Evolutionary conservation across 2,797 vertebrate genomes (phyloP).

Genomic region (Siniperca scherzeri): DNA sequence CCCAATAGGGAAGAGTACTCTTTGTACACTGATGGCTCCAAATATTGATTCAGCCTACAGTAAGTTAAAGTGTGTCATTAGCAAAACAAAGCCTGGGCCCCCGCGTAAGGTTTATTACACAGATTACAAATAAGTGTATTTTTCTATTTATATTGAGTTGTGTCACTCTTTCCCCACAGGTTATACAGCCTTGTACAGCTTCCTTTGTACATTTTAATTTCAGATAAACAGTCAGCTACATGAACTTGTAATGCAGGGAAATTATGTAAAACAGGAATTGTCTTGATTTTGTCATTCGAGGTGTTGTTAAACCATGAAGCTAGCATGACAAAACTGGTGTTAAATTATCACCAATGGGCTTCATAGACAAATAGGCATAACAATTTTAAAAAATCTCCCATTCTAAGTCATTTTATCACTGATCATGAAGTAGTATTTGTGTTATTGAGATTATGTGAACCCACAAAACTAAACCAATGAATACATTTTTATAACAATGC

Average conservation of each 20-base stretch:
- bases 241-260: not conserved
- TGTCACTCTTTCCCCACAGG: not conserved
- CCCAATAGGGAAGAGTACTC: conserved; percentile 43
- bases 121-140: not conserved
- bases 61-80: conserved; percentile 38
- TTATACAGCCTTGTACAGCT: not conserved
- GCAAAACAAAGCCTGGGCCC: conserved; percentile 44
- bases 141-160: not conserved
- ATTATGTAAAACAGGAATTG: not conserved
- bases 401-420: not conserved
- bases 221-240: not conserved
- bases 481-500: no score
- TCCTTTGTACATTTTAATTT: conserved; percentile 17
- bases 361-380: not conserved
- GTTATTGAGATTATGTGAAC: not conserved
- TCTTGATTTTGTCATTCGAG: not conserved
- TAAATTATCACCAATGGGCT: not conserved
- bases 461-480: not conserved
- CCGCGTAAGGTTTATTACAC: not conserved
- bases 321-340: not conserved
- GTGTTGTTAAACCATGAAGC: not conserved
- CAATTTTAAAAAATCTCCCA: not conserved
- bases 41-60: conserved; percentile 76
- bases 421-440: not conserved
- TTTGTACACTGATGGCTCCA: conserved; percentile 63